Conservation (phyloP, 2,797 vertebrate species). For the Pogonophryne albipinna region DNA sequence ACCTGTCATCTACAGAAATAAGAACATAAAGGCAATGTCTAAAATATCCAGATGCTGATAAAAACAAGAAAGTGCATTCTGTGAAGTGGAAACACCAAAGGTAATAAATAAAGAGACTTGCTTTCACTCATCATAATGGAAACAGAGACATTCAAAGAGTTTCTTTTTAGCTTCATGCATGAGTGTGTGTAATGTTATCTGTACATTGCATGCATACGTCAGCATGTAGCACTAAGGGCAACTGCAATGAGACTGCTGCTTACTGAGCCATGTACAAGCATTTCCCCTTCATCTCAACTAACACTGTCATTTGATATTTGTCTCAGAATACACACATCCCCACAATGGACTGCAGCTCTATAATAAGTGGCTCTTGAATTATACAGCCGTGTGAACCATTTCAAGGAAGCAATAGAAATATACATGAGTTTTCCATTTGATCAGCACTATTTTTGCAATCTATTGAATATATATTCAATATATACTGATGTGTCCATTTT, state of each 20-base stretch:
- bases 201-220: slow-evolving; percentile 34
- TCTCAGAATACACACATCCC: slow-evolving; percentile 36
- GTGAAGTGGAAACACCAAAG: slow-evolving; percentile 29
- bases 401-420: slow-evolving; percentile 13
- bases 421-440: slow-evolving; percentile 7
- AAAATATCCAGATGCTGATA: slow-evolving; percentile 62
- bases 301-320: slow-evolving; percentile 48
- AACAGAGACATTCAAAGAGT: slow-evolving; percentile 31
- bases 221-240: slow-evolving; percentile 40
- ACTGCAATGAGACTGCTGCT: slow-evolving; percentile 40
- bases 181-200: slow-evolving; percentile 32
- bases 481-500: background rate
- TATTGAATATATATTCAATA: background rate
- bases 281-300: slow-evolving; percentile 48
- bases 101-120: slow-evolving; percentile 33
- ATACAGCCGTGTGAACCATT: slow-evolving; percentile 20
- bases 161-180: slow-evolving; percentile 26
- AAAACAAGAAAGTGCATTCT: slow-evolving; percentile 35
- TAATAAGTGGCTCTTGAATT: slow-evolving; percentile 51
- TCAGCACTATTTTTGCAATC: background rate
- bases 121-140: slow-evolving; percentile 24
- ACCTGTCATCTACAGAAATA: slow-evolving; percentile 88
- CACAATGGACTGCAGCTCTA: slow-evolving; percentile 5
- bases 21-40: slow-evolving; percentile 35
- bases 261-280: slow-evolving; percentile 30